Evolutionary conservation across 2,888 invertebrate species (phyloP), one percentile per base, ranked within the genome.

Genomic region (Chalcosyrphus nemorum): DNA sequence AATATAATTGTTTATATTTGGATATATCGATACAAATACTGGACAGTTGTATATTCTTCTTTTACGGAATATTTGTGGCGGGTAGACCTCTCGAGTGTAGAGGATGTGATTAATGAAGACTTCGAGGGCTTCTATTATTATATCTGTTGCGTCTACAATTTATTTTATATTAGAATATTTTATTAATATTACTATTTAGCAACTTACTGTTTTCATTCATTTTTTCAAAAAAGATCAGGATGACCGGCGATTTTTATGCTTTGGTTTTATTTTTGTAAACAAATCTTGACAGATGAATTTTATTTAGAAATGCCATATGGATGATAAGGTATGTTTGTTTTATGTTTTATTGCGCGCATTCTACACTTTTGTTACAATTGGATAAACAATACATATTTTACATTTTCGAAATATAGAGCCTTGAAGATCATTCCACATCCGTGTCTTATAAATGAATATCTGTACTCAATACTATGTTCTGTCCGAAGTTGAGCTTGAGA

Each of bases 121-220:
- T 77, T 91, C 91, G 2, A 91, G 75, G 0, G 89, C 87, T 82
- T 91, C 91, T 15, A 90, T 84, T n/a, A 90, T 56, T 21, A 91
- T 87, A 68, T 89, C 89, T 0, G 82, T 59, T 6, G 43, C 54
- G 43, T 11, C 74, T 74, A 15, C 2, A 9, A 6, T 45, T 2
- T 15, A 2, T 17, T 35, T 2, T 4, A 9, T 15, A 11, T 5
- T 17, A 19, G 11, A 21, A 24, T 7, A 13, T n/a, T 24, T 13
- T 0, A 6, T 1, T 54, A 17, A 2, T 13, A 13, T 9, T 5
- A n/a, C n/a, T n/a, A n/a, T n/a, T n/a, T n/a, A n/a, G n/a, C n/a
- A n/a, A 71, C 63, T 61, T 27, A 81, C 81, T 19, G 2, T 52
- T 15, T 43, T 76, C 70, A 27, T 50, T 59, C 81, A 81, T 81